phyloP scores from a whole-genome alignment of 2,113 vertebrate species.

The Ailurus styani region DNA sequence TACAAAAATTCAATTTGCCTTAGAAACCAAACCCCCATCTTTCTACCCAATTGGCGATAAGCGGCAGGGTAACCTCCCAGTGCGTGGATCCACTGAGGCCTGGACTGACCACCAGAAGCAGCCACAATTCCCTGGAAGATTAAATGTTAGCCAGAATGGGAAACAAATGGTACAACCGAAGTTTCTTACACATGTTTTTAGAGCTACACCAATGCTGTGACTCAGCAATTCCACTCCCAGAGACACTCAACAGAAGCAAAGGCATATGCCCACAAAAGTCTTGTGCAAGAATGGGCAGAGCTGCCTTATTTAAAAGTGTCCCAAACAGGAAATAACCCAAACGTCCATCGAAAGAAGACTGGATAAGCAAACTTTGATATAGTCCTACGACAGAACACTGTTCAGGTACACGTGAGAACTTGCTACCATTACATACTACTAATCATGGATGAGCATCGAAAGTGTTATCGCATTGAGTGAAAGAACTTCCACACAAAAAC shows the following conservation, averaged over 20 bases:
- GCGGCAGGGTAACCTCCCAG: not conserved
- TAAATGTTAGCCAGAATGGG: rapidly evolving
- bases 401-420: not conserved
- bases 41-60: not conserved
- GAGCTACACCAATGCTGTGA: not conserved
- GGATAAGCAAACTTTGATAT: no score
- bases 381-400: not conserved
- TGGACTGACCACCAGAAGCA: not conserved
- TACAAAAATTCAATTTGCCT: not conserved
- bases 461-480: rapidly evolving
- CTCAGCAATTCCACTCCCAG: not conserved
- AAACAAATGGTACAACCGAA: not conserved
- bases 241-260: not conserved
- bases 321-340: not conserved
- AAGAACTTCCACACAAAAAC: not conserved
- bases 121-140: not conserved
- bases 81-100: rapidly evolving
- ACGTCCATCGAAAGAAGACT: not conserved
- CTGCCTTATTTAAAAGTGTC: not conserved
- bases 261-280: not conserved
- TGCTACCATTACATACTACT: not conserved
- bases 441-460: not conserved
- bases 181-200: not conserved
- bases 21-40: not conserved
- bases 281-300: not conserved